Base-by-base conservation (phyloP, 2,888 invertebrate species). In the Strigamia crassipes region DNA sequence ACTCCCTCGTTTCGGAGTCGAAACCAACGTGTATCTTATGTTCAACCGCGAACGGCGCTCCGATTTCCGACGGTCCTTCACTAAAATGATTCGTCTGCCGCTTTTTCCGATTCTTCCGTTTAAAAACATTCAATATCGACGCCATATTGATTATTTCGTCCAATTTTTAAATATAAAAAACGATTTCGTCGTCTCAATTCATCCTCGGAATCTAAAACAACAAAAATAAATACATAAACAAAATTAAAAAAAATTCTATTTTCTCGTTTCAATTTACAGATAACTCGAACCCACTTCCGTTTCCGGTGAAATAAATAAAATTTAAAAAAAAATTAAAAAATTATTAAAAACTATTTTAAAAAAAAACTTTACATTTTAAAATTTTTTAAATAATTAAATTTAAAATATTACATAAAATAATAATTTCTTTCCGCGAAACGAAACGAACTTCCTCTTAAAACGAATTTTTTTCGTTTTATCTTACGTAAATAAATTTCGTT, bases 21-120 rank as follows among this genome's bases (percentile, higher is more conserved):
- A 93, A 93, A 84, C 93, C 94, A 31, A 97, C 96, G 88, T 96
- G 96, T 86, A 96, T 93, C 86, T 94, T 92, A 86, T 94, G 94
- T 84, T 93, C 92, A 21, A 96, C 94, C 86, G 94, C 93, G 12
- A 94, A 96, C 1, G 96, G 96, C 85, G 92, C 90, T 2, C 95
- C 94, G 83, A 96, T 96, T 84, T 92, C 86, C 0, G 86, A 84
- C 1, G 85, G 84, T 2, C 84, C 83, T n/a, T 81, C 83, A 6
- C 15, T 38, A 3, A 31, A 31, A 73, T 42, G 27, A 41, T 27
- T 38, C 46, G 61, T 31, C 4, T 23, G 42, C 5, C 31, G 12
- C 4, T 80, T 80, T 6, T 51, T 56, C 27, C n/a, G 21, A 41
- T 79, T 79, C 18, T 21, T 79, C 15, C 34, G 8, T n/a, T 61